Base-by-base conservation (phyloP, 92 coral and sea anemone genomes). In the Heteractis magnifica region DNA sequence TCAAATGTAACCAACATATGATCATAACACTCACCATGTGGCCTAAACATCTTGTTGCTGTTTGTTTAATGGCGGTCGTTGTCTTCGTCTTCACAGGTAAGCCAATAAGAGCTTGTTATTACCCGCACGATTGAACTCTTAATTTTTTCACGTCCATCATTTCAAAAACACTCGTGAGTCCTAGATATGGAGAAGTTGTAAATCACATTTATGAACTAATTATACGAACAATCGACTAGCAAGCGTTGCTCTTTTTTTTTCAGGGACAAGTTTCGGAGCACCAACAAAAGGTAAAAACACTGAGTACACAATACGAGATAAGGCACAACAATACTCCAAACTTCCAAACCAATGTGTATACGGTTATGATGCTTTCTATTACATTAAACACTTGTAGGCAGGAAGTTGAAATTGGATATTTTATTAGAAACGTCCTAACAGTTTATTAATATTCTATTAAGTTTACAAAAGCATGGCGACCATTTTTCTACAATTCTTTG, bases 231-330 rank as follows among this genome's bases (percentile, higher is more conserved):
- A 49, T 49, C 4, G n/a, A 73, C 2, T 4, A 26, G 3, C 41
- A 15, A 14, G 52, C 13, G 26, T 20, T 77, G 68, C 8, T 79
- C 56, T 79, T 12, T 59, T 80, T 49, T 20, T 26, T 78, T 14
- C 51, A 81, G 84, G 77, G 56, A 10, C 49, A 52, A 49, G 65
- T 68, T 34, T 13, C 51, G 64, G 21, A 52, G 77, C 65, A 68
- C 77, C 84, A 68, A 21, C 23, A 16, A 74, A 50, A 71, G 84
- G 84, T 81, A 81, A 70, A n/a, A 34, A 34, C 44, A 34, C 44
- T 34, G 44, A 0, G 44, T 34, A 34, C 44, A 34, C 44, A 34
- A 34, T 34, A 34, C 44, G 3, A 34, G 3, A 34, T 71, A 77
- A 0, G 12, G 14, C 8, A 8, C 48, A 12, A 6, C 16, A 75